phyloP scores from a whole-genome alignment of 2,888 invertebrate genomes.

The Resseliella maxima region DNA sequence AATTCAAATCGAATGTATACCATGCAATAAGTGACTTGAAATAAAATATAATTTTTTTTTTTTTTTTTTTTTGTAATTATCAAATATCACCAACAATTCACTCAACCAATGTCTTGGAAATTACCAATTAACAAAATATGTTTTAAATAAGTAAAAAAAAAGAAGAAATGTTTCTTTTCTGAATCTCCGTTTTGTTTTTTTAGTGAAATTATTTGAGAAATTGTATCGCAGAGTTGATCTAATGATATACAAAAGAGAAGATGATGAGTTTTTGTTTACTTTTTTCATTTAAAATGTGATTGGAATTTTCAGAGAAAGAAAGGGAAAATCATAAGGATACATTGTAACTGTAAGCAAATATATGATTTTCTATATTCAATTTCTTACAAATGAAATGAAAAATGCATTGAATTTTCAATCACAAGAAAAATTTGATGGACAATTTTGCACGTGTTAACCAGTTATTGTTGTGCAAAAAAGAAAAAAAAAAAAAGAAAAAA shows the following conservation, averaged over 20 bases:
- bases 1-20: conserved; percentile 22
- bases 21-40: conserved; percentile 22
- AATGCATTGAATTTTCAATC: too few relatives aligned
- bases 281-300: background rate
- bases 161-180: too few relatives aligned
- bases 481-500: background rate
- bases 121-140: background rate
- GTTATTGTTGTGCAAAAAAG: too few relatives aligned
- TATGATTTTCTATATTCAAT: too few relatives aligned
- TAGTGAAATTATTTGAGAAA: too few relatives aligned
- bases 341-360: too few relatives aligned
- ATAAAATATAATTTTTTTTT: background rate
- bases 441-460: too few relatives aligned
- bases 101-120: conserved; percentile 6
- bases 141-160: background rate
- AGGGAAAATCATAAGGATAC: too few relatives aligned
- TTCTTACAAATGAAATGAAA: too few relatives aligned
- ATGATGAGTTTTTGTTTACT: background rate
- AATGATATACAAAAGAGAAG: background rate
- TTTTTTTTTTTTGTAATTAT: background rate
- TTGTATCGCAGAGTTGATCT: too few relatives aligned
- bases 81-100: background rate
- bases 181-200: background rate
- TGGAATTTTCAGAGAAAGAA: too few relatives aligned
- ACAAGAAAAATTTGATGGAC: too few relatives aligned